Conservation (phyloP, 2,888 invertebrate genomes). For the Pachydiplax longipennis region DNA sequence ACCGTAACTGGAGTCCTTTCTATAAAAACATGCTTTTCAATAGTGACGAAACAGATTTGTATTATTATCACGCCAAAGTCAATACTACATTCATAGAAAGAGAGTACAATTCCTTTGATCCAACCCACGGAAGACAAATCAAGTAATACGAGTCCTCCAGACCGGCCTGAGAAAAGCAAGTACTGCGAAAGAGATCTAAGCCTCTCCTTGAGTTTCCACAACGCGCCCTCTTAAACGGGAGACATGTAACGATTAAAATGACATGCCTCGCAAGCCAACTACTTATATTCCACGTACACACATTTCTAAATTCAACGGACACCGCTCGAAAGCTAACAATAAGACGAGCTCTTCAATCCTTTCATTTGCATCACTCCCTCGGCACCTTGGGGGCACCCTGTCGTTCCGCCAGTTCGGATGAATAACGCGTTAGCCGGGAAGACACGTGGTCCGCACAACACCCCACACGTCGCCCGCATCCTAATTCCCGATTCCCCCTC, state of each 20-base stretch:
- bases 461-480: slow-evolving; percentile 23
- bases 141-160: too few species aligned
- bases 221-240: background rate
- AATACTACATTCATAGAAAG: too few species aligned
- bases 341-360: background rate
- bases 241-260: background rate
- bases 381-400: background rate
- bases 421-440: background rate
- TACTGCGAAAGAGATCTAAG: background rate
- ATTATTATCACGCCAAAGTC: too few species aligned
- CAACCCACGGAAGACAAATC: too few species aligned
- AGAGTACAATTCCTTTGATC: too few species aligned
- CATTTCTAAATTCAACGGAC: slow-evolving; percentile 26
- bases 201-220: background rate
- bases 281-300: background rate
- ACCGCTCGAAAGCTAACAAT: background rate
- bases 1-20: too few species aligned
- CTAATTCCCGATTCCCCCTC: slow-evolving; percentile 22
- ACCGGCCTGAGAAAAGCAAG: too few species aligned
- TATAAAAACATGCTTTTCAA: too few species aligned
- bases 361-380: slow-evolving; percentile 4
- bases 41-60: too few species aligned
- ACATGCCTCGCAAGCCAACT: background rate
- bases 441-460: slow-evolving; percentile 10
- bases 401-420: background rate